Evolutionary conservation across 2,797 vertebrate genomes (phyloP).

Genomic region (Lepus oiostolus): DNA sequence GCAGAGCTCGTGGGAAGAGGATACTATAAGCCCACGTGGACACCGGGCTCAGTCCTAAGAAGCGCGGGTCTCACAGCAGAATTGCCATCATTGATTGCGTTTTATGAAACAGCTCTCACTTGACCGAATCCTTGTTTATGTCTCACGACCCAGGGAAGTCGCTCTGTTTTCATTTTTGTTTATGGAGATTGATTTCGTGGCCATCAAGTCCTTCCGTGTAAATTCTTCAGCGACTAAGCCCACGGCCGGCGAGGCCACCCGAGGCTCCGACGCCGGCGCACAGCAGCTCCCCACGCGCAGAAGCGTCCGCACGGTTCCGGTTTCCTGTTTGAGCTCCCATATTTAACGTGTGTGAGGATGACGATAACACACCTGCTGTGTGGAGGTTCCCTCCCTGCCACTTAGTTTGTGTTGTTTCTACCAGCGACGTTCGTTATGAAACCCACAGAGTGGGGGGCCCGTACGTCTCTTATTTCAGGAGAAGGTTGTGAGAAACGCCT

Average conservation of each 20-base stretch:
- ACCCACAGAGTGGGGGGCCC: conserved; percentile 65
- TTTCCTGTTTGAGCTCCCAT: conserved; percentile 7
- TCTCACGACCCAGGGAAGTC: background rate
- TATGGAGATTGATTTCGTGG: background rate
- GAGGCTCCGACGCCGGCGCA: background rate
- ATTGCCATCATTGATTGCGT: background rate
- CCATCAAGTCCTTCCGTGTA: background rate
- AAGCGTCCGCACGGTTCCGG: background rate
- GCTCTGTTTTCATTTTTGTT: conserved; percentile 36
- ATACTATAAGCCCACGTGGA: background rate
- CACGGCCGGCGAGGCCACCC: background rate
- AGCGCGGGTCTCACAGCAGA: conserved; percentile 3
- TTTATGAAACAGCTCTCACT: background rate
- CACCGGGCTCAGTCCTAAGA: background rate
- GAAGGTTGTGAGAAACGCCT: conserved; percentile 56
- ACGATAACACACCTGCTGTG: background rate
- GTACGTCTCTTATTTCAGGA: conserved; percentile 61
- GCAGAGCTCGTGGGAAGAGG: background rate
- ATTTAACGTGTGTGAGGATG: conserved; percentile 34
- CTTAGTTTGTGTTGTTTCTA: conserved; percentile 61
- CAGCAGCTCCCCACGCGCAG: too few relatives aligned
- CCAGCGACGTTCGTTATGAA: conserved; percentile 65
- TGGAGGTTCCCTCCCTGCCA: conserved; percentile 23
- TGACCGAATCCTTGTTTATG: background rate
- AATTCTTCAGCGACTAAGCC: background rate